A percentile compares a stretch with the other conserved stretches of the same genome.
Conservation (phyloP, 2,113 vertebrate species). For the Gasterosteus aculeatus region DNA sequence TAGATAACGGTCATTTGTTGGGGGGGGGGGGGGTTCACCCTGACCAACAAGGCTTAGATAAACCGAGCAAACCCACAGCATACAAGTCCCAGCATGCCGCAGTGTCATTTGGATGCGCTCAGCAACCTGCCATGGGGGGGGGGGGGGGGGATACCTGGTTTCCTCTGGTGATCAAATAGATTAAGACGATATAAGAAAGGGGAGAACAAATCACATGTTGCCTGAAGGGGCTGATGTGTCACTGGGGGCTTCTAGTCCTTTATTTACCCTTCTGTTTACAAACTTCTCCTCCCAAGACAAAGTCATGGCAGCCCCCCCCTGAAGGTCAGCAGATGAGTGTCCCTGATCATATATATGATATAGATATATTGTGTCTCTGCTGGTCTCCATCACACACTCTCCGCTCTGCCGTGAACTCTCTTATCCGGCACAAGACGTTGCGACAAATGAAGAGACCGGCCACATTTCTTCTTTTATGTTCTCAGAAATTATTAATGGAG, state of each 20-base stretch:
- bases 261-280: constrained; percentile 23
- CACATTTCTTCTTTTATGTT: constrained; percentile 71
- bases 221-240: constrained; percentile 2
- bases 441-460: constrained; percentile 53
- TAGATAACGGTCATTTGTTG: constrained; percentile 75
- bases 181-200: constrained; percentile 39
- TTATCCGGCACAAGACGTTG: constrained; percentile 63
- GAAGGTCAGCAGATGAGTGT: background rate
- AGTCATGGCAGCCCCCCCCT: background rate
- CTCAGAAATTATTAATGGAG: constrained; percentile 80
- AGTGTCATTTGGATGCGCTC: constrained; percentile 68
- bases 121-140: constrained; percentile 52
- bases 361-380: no score
- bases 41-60: constrained; percentile 59
- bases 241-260: background rate
- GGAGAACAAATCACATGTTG: constrained; percentile 32
- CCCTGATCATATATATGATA: background rate
- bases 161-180: constrained; percentile 51
- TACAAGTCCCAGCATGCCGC: constrained; percentile 74
- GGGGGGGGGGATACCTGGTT: constrained; percentile 40
- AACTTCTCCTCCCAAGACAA: background rate
- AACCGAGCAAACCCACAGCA: constrained; percentile 40
- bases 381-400: no score
- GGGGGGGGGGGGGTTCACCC: constrained; percentile 58
- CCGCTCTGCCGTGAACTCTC: constrained; percentile 27